Percentiles rank a stretch among this genome's conserved stretches.
Evolutionary conservation across 2,113 vertebrate genomes (phyloP).

Genomic region (Dendropsophus ebraccatus): DNA sequence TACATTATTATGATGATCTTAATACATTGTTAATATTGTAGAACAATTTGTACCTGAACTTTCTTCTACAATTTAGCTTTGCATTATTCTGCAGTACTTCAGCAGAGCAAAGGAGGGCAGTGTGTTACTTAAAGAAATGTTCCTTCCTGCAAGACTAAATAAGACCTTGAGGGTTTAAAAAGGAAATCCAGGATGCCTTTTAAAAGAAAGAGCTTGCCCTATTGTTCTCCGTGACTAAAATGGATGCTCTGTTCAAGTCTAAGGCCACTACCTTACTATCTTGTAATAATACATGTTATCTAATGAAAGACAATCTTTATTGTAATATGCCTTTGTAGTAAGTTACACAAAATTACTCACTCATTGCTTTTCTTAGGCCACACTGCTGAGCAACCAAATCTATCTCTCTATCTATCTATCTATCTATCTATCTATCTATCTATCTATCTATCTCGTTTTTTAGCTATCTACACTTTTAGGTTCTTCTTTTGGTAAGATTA

Average conservation of each 20-base stretch:
- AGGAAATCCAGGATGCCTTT: neutral
- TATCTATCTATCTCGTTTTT: no score
- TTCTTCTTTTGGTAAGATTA: no score
- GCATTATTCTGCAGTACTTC: constrained; percentile 31
- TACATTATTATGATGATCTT: neutral
- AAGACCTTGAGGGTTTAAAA: constrained; percentile 6
- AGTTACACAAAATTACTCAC: neutral
- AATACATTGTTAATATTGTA: neutral
- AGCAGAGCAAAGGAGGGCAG: constrained; percentile 51
- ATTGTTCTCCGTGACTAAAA: constrained; percentile 39
- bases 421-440: no score
- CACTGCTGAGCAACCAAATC: neutral
- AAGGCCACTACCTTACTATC: constrained; percentile 23
- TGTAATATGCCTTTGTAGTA: neutral
- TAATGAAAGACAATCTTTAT: neutral
- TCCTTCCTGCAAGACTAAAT: neutral
- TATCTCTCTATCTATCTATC: neutral
- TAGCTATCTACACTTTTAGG: no score
- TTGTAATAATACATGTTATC: neutral
- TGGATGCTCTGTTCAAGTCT: constrained; percentile 26
- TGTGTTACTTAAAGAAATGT: constrained; percentile 26
- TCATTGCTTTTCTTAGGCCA: neutral
- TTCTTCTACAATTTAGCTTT: neutral
- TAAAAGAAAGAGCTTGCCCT: constrained; percentile 8
- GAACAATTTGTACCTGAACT: neutral